These are phyloP conservation scores for Erpobdella octoculata DNA, from an alignment of 2,888 invertebrate genomes.

Conservation along the genomic window DNA sequence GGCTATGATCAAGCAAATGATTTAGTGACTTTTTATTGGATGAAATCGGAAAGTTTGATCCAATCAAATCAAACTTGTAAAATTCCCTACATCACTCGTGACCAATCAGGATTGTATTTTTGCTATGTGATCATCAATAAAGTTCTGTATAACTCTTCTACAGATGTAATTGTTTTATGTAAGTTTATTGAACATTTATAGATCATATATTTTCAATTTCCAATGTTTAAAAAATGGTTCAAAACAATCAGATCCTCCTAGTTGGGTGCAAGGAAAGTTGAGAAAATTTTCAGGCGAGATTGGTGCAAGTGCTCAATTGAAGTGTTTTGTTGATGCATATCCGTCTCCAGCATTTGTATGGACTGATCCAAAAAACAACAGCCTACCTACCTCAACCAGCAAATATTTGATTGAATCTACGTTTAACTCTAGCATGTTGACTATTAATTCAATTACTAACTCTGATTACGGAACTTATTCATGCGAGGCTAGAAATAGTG, in stretches of 20 bases:
- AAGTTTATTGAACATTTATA: neutral
- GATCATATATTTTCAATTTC: neutral
- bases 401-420: neutral
- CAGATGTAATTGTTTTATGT: neutral
- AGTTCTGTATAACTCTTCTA: neutral
- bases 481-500: neutral
- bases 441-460: neutral
- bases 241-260: slow-evolving; percentile 1
- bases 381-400: neutral
- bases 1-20: neutral
- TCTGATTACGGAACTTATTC: slow-evolving; percentile 12
- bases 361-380: neutral
- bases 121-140: neutral
- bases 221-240: neutral
- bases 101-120: neutral
- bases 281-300: neutral
- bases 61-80: neutral
- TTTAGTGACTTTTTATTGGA: slow-evolving; percentile 5
- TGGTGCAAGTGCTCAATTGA: neutral
- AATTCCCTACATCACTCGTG: neutral
- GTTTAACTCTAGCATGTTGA: neutral
- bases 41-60: neutral
- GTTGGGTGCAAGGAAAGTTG: neutral
- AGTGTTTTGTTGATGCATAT: neutral
- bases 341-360: neutral